phyloP scores from a whole-genome alignment of 2,113 vertebrate genomes.

The Barbus barbus region DNA sequence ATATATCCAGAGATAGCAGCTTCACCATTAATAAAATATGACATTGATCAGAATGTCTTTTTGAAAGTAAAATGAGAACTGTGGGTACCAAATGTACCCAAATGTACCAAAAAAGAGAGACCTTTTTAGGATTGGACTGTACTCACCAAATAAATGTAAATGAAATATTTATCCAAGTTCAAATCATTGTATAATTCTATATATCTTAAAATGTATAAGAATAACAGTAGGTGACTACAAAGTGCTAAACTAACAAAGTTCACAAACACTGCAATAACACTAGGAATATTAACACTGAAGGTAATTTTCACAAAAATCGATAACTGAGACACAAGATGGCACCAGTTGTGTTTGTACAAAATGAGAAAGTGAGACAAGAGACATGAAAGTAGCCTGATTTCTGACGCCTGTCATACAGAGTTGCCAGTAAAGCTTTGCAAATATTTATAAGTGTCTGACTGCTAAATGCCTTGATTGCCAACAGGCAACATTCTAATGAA shows the following conservation, averaged over 20 bases:
- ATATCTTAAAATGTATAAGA: background rate
- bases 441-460: too few species aligned
- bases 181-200: background rate
- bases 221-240: background rate
- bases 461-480: background rate
- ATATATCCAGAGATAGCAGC: background rate
- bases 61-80: too few species aligned
- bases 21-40: too few species aligned
- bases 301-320: background rate
- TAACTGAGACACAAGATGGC: background rate
- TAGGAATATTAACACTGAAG: background rate
- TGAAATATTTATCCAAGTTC: too few species aligned
- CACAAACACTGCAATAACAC: background rate
- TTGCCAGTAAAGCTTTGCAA: background rate
- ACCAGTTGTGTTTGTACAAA: background rate
- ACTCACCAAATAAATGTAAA: too few species aligned
- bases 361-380: background rate
- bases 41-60: too few species aligned
- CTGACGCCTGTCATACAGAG: background rate
- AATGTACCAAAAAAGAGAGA: too few species aligned
- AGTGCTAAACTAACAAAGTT: background rate
- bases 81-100: background rate
- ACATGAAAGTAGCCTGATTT: background rate
- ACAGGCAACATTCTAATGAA: background rate
- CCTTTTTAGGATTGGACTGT: too few species aligned